Percentiles rank a stretch among this genome's conserved stretches.
Evolutionary conservation across 2,888 invertebrate species (phyloP).

Genomic region (Antheraea yamamai): DNA sequence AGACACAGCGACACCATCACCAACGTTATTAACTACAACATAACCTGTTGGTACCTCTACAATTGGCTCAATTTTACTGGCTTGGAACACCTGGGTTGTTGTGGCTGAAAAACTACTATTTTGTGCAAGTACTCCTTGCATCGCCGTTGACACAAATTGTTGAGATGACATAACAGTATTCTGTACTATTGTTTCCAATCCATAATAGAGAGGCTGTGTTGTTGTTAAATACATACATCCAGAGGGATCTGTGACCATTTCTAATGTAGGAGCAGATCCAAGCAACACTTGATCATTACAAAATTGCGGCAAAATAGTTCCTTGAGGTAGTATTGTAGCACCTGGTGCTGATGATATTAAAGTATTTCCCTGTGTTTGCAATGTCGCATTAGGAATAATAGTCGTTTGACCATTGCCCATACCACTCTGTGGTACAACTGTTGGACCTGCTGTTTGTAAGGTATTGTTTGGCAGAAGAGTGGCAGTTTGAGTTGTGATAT

Average conservation of each 20-base stretch:
- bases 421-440: constrained; percentile 75
- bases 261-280: constrained; percentile 83
- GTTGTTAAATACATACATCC: constrained; percentile 83
- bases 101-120: constrained; percentile 93
- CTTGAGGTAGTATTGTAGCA: constrained; percentile 83
- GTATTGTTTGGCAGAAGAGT: constrained; percentile 68
- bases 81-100: constrained; percentile 92
- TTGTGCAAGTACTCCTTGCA: constrained; percentile 90
- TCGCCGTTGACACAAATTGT: constrained; percentile 90
- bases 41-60: constrained; percentile 88
- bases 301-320: constrained; percentile 78
- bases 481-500: constrained; percentile 66
- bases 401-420: constrained; percentile 76
- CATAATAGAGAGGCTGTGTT: constrained; percentile 90
- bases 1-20: constrained; percentile 70
- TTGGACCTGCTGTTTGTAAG: constrained; percentile 65
- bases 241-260: constrained; percentile 84
- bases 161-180: constrained; percentile 95
- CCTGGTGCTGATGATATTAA: constrained; percentile 79
- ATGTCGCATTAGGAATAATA: constrained; percentile 72
- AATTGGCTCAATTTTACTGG: constrained; percentile 91
- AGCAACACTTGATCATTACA: constrained; percentile 84
- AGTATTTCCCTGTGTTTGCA: constrained; percentile 79
- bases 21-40: constrained; percentile 85
- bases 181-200: constrained; percentile 92